Evolutionary conservation across 2,888 invertebrate species (phyloP), one percentile per base, ranked within the genome.

Genomic region (Ptychoptera albimana): DNA sequence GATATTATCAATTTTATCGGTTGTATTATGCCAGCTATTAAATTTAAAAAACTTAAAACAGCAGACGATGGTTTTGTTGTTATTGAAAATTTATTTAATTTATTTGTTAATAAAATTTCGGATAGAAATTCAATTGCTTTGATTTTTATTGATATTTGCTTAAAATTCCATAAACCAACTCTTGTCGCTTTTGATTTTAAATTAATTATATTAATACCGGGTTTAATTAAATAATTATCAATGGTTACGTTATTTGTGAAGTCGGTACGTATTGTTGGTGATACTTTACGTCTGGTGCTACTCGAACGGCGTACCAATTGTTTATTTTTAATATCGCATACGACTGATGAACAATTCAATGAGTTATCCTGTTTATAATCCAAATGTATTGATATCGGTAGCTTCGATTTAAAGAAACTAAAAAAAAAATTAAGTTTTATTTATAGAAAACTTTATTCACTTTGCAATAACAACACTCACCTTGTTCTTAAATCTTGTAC

Each of bases 331-430:
- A 74, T 77, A 49, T 74, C 74, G 52, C 82, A 82, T 29, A 80
- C 76, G 2, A 88, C 77, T 2, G 79, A 79, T 0, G 81, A 84
- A 51, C 79, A 76, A 42, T 78, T 78, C 7, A 91, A 64, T 23
- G 78, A 79, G 55, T 79, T 82, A 59, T 91, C 87, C 60, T 89
- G 83, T 59, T 86, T 83, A 57, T 80, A 81, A 55, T 83, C 82
- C 32, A 86, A 61, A 58, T 79, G 78, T 37, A 80, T 74, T 37
- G 74, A 73, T 44, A 86, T 78, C 45, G 74, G 71, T 30, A 43
- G 31, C 37, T 44, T 34, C 11, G 35, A 34, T 23, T n/a, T 37
- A 15, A 44, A 39, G 23, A 45, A 45, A 43, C 42, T 34, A 46
- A n/a, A n/a, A n/a, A n/a, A n/a, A n/a, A n/a, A n/a, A n/a, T n/a